phyloP scores from a whole-genome alignment of 2,113 vertebrate genomes.

The Pangasianodon gigas region DNA sequence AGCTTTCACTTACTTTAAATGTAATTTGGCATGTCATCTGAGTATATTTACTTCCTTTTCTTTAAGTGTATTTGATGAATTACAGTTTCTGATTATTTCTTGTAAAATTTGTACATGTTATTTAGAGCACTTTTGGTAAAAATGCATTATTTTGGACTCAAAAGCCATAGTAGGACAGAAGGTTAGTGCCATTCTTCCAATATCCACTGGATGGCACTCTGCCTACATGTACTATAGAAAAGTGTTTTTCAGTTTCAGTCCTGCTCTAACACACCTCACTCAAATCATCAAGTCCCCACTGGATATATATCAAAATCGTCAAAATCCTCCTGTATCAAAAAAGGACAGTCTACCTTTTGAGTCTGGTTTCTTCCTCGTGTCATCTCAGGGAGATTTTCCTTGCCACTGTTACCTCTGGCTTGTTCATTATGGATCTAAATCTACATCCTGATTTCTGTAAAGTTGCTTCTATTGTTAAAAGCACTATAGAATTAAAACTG shows the following conservation, averaged over 20 bases:
- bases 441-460: not conserved
- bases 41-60: not conserved
- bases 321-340: not conserved
- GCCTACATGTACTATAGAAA: not conserved
- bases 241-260: too few relatives aligned
- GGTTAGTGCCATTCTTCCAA: not conserved
- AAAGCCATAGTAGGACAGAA: not conserved
- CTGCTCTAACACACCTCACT: not conserved
- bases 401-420: not conserved
- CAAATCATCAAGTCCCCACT: not conserved
- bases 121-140: not conserved
- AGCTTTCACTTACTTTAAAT: not conserved
- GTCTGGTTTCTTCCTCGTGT: not conserved
- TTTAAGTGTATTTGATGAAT: not conserved
- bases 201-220: conserved; percentile 16
- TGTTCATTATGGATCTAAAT: not conserved
- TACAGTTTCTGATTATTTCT: not conserved
- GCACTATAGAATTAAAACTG: not conserved
- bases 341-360: not conserved
- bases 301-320: not conserved
- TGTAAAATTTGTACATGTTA: not conserved
- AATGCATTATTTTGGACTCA: too few relatives aligned
- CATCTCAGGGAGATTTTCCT: not conserved
- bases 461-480: not conserved
- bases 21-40: not conserved